These are phyloP conservation scores for Vimba vimba DNA, from an alignment of 2,113 vertebrate species.

Conservation along the genomic window DNA sequence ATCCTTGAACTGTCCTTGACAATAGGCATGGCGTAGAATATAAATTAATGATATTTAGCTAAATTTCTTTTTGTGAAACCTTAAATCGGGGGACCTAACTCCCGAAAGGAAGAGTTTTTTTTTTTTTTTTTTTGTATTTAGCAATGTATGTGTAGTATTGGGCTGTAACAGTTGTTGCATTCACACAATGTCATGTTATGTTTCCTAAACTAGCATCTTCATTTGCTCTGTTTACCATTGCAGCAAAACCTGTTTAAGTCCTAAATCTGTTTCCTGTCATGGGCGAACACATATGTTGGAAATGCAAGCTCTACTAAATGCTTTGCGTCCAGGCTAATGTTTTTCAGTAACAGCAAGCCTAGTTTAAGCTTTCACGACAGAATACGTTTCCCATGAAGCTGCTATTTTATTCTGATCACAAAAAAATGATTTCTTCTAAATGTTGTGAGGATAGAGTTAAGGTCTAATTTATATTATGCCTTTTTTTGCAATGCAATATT, in stretches of 20 bases:
- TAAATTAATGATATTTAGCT: constrained; percentile 62
- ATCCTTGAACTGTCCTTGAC: constrained; percentile 76
- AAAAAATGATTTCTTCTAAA: constrained; percentile 56
- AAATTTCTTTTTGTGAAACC: constrained; percentile 51
- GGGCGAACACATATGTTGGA: constrained; percentile 24
- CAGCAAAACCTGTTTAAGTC: constrained; percentile 68
- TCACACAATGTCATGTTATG: constrained; percentile 59
- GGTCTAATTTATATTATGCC: constrained; percentile 61
- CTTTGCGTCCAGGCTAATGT: constrained; percentile 1
- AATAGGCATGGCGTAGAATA: constrained; percentile 69
- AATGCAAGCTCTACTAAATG: background rate
- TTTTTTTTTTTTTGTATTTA: constrained; percentile 71
- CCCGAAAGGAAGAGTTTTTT: constrained; percentile 66
- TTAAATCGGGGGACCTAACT: constrained; percentile 55
- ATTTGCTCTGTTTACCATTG: constrained; percentile 41
- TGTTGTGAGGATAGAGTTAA: constrained; percentile 62
- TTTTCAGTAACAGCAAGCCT: constrained; percentile 22
- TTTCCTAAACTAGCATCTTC: constrained; percentile 57
- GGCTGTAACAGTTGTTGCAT: constrained; percentile 76
- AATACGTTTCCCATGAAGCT: constrained; percentile 65
- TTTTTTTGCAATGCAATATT: constrained; percentile 54
- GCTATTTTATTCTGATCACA: constrained; percentile 69
- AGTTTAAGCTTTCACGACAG: constrained; percentile 26
- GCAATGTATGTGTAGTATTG: constrained; percentile 77
- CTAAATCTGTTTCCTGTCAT: constrained; percentile 59